A percentile compares a stretch with the other conserved stretches of the same genome.
Evolutionary conservation across 2,888 invertebrate genomes (phyloP).

Genomic region (Drosophila seclusa): DNA sequence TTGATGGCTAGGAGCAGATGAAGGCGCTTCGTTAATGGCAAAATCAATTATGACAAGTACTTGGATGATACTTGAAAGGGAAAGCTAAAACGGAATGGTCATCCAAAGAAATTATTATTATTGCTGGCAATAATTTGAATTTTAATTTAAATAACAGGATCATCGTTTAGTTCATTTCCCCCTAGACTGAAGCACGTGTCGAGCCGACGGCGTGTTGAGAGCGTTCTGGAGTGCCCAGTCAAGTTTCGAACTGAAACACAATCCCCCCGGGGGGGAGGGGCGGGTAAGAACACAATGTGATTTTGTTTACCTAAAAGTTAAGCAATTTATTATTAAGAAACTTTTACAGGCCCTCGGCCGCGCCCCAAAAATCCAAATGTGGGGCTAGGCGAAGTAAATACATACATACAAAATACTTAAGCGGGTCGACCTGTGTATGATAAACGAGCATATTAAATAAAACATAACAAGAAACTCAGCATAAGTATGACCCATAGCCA

Average conservation of each 20-base stretch:
- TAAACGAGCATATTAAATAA: conserved; percentile 66
- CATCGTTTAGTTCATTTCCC: conserved; percentile 32
- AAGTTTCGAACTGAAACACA: conserved; percentile 1
- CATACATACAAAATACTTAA: conserved; percentile 26
- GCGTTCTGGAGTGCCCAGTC: conserved; percentile 34
- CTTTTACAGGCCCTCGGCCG: conserved; percentile 57
- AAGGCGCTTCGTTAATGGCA: not conserved
- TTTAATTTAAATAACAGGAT: conserved; percentile 58
- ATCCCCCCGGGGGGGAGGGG: not conserved
- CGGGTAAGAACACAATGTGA: conserved; percentile 41
- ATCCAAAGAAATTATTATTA: not conserved
- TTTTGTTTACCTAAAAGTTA: conserved; percentile 77
- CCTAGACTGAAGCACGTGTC: conserved; percentile 36
- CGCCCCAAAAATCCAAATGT: conserved; percentile 28
- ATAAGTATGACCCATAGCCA: conserved; percentile 21
- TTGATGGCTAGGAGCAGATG: not conserved
- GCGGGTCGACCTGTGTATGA: conserved; percentile 52
- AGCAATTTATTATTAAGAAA: conserved; percentile 79
- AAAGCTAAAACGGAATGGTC: not conserved
- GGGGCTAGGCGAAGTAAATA: conserved; percentile 20
- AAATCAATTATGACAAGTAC: conserved; percentile 10
- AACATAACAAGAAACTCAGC: conserved; percentile 47
- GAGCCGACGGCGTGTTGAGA: conserved; percentile 57
- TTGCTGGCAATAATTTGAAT: conserved; percentile 54
- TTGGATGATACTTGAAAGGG: conserved; percentile 8